Evolutionary conservation across 2,888 invertebrate species (phyloP).

Genomic region (Volucella inflata): DNA sequence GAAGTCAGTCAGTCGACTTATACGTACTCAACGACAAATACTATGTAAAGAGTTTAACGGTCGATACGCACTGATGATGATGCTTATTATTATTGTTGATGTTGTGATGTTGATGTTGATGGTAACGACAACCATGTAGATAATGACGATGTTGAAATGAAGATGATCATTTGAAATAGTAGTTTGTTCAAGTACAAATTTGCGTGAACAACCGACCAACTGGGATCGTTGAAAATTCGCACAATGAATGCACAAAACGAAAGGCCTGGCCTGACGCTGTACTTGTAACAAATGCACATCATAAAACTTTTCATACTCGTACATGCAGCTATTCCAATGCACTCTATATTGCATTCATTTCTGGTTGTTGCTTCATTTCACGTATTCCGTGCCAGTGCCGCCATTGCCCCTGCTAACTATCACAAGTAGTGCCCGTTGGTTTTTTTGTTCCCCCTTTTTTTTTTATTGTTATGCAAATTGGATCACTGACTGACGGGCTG

Average conservation of each 20-base stretch:
- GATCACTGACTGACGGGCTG: constrained; percentile 34
- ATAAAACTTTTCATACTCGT: constrained; percentile 20
- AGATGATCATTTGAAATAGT: constrained; percentile 64
- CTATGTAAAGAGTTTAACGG: constrained; percentile 68
- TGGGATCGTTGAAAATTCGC: constrained; percentile 63
- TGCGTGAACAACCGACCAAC: constrained; percentile 69
- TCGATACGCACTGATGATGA: constrained; percentile 65
- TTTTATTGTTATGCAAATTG: constrained; percentile 74
- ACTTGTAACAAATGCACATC: constrained; percentile 35
- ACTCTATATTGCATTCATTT: constrained; percentile 32
- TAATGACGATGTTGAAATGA: constrained; percentile 36
- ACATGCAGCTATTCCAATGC: constrained; percentile 51
- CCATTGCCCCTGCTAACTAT: constrained; percentile 4
- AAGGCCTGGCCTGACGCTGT: constrained; percentile 40
- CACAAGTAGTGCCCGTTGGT: constrained; percentile 14
- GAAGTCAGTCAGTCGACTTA: not conserved
- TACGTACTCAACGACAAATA: constrained; percentile 15
- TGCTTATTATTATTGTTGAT: constrained; percentile 20
- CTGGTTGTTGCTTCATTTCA: constrained; percentile 55
- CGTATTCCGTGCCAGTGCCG: constrained; percentile 54
- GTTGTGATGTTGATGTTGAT: constrained; percentile 4
- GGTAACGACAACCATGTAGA: not conserved
- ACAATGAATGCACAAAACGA: constrained; percentile 70
- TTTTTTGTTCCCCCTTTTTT: constrained; percentile 53
- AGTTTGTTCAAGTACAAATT: constrained; percentile 69